phyloP scores from a whole-genome alignment of 1,140 invertebrate species.

The Hycleus cichorii region DNA sequence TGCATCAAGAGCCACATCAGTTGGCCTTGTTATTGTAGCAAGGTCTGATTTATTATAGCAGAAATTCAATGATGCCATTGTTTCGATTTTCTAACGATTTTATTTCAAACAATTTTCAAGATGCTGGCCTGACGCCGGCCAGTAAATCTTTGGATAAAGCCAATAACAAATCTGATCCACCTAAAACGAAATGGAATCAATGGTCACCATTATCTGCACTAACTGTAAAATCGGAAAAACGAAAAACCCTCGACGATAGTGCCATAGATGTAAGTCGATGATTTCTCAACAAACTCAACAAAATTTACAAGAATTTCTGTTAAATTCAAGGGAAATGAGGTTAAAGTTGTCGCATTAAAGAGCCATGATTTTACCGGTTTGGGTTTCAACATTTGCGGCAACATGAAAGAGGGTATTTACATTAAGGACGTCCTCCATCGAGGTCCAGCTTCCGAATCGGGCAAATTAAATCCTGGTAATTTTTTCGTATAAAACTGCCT shows the following conservation, averaged over 20 bases:
- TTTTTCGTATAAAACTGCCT: no score
- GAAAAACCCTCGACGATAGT: conserved; percentile 56
- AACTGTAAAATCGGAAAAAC: conserved; percentile 45
- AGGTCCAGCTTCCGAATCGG: conserved; percentile 80
- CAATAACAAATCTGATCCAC: conserved; percentile 11
- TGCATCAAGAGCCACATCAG: not conserved
- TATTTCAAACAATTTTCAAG: conserved; percentile 18
- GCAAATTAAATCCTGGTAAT: conserved; percentile 57
- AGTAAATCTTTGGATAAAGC: conserved; percentile 25
- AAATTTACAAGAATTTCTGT: conserved; percentile 3
- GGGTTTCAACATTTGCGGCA: conserved; percentile 83
- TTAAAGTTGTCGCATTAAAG: conserved; percentile 63
- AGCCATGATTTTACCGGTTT: conserved; percentile 85
- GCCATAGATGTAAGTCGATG: conserved; percentile 51
- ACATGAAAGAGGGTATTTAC: conserved; percentile 82
- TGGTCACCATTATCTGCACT: conserved; percentile 50
- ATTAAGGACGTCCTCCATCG: conserved; percentile 79
- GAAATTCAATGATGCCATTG: conserved; percentile 1
- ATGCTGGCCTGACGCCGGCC: conserved; percentile 26
- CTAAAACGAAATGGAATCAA: conserved; percentile 41
- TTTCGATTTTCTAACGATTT: not conserved
- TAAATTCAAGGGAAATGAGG: conserved; percentile 35
- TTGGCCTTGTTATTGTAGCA: conserved; percentile 5
- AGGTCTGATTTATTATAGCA: conserved; percentile 1
- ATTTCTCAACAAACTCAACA: not conserved